Evolutionary conservation across 2,113 vertebrate species (phyloP).

Genomic region (Phycodurus eques): DNA sequence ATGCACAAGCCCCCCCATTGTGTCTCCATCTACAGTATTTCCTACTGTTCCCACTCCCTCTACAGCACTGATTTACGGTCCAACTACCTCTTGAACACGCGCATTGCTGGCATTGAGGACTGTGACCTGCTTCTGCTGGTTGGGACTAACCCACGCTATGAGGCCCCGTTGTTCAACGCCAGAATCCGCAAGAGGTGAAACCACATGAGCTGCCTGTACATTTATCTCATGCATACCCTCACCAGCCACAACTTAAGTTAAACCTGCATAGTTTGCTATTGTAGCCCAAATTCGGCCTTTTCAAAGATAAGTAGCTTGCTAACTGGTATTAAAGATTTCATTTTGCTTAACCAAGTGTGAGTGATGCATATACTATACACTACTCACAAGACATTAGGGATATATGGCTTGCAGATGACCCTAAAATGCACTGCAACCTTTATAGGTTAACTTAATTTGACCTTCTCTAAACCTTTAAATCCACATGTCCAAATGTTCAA

Average conservation of each 20-base stretch:
- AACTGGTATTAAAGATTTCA: neutral
- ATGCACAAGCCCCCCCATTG: neutral
- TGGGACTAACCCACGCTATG: constrained; percentile 95
- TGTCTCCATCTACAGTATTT: neutral
- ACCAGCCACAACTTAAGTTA: neutral
- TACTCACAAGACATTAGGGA: no score
- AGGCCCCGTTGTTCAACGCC: constrained; percentile 94
- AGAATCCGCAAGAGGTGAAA: constrained; percentile 91
- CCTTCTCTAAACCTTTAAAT: neutral
- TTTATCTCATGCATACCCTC: neutral
- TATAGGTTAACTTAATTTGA: neutral
- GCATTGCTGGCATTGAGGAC: constrained; percentile 92
- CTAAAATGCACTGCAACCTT: neutral
- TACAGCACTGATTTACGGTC: constrained; percentile 90
- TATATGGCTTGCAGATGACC: no score
- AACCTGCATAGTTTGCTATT: neutral
- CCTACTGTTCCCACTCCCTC: neutral
- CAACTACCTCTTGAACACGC: constrained; percentile 92
- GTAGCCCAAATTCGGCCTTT: neutral
- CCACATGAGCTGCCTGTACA: neutral
- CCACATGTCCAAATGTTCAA: neutral
- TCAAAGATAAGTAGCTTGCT: neutral
- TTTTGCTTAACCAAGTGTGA: neutral
- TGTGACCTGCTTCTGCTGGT: constrained; percentile 87
- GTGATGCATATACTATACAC: neutral